Base-by-base conservation (phyloP, 2,888 invertebrate species). In the Yponomeuta evonymella region DNA sequence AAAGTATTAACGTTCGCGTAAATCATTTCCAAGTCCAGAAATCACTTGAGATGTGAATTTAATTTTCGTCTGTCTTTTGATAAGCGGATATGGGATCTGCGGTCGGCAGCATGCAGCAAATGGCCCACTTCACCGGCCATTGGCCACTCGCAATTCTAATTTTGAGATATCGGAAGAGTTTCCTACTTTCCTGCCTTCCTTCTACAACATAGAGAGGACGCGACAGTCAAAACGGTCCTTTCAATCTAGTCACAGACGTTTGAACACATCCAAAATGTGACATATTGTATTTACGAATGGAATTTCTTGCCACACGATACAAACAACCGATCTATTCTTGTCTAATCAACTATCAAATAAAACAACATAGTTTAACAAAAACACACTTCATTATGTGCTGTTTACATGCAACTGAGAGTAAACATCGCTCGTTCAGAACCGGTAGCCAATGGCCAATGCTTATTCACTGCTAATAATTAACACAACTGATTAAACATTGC, bases 161-260 rank as follows among this genome's bases (percentile, higher is more conserved):
- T 86, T 83, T 82, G 85, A 87, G 85, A 86, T 87, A 88, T 87
- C 84, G 85, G 83, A 81, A 79, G 80, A 81, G 85, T 83, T 85
- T 86, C 85, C 87, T 85, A 85, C 79, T 23, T 23, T 23, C 23
- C 23, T 23, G 1, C 23, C 23, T 43, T 8, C 8, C 6, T 43
- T 43, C 43, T 43, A 43, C 9, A 43, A 43, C 43, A 43, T 43
- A 43, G 8, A 43, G 43, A 8, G 2, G 43, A 5, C 9, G 5
- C 8, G 43, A 43, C 51, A 4, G 51, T 8, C 51, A 4, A 58
- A 58, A 58, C 51, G 12, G 15, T 15, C 51, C 5, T 58, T 15
- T 58, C 15, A 15, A 58, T 12, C 11, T 51, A 9, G 11, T 12
- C 11, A 12, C 12, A 12, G 2, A 51, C 51, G 2, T 51, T 8